These are phyloP conservation scores for Heliothis subflexa DNA, from an alignment of 1,140 invertebrate genomes.

Conservation along the genomic window DNA sequence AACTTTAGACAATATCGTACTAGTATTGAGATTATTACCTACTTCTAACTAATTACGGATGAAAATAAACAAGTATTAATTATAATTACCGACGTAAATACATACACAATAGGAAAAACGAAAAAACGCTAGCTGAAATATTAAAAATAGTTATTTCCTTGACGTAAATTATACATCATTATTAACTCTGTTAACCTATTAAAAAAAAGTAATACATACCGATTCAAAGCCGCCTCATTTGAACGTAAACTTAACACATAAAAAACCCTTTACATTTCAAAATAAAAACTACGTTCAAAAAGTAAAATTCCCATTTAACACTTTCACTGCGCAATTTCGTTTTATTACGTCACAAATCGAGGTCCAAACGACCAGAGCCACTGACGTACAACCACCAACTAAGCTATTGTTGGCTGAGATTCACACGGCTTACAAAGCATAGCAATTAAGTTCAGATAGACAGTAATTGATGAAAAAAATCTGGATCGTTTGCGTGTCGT, in stretches of 20 bases:
- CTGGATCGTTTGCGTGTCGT: constrained; percentile 31
- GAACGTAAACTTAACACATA: background rate
- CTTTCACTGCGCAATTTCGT: constrained; percentile 20
- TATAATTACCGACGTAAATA: too few species aligned
- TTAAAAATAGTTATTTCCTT: too few species aligned
- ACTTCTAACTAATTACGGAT: too few species aligned
- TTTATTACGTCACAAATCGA: constrained; percentile 1
- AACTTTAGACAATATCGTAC: background rate
- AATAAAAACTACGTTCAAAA: background rate
- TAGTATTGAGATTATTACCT: background rate
- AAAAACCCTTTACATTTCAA: too few species aligned
- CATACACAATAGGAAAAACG: too few species aligned
- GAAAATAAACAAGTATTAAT: too few species aligned
- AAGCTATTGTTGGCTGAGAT: background rate
- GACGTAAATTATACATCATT: too few species aligned
- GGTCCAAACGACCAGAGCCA: constrained; percentile 11
- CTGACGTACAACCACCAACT: constrained; percentile 14
- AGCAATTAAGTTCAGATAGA: constrained; percentile 31
- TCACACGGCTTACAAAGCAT: constrained; percentile 11
- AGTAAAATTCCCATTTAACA: constrained; percentile 25
- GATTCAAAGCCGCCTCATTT: background rate
- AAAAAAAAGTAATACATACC: background rate
- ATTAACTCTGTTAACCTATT: too few species aligned
- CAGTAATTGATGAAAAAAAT: constrained; percentile 31
- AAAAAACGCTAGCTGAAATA: too few species aligned